These are phyloP conservation scores for Tribolium madens DNA, from an alignment of 1,140 invertebrate genomes.

Conservation along the genomic window DNA sequence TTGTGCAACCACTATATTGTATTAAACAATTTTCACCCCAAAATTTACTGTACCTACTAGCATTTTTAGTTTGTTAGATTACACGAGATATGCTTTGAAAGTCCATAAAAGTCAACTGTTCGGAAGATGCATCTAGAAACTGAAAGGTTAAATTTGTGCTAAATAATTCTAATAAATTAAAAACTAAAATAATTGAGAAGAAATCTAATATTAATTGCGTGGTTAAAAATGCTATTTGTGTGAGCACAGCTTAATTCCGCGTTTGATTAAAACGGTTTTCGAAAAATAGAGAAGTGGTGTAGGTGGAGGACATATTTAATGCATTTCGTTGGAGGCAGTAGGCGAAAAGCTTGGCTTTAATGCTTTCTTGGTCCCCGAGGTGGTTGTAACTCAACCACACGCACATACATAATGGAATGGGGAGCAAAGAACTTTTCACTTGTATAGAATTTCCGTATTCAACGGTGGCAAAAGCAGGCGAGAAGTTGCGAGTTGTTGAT, in stretches of 20 bases:
- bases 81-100: too few species aligned
- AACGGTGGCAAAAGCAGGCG: slow-evolving; percentile 53
- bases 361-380: slow-evolving; percentile 3
- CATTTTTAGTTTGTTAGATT: too few species aligned
- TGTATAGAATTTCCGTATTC: slow-evolving; percentile 59
- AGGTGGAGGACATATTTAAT: slow-evolving; percentile 45
- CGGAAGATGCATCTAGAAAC: too few species aligned
- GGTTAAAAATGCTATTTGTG: not conserved
- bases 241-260: not conserved
- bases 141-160: too few species aligned
- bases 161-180: too few species aligned
- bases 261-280: not conserved
- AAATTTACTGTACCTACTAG: too few species aligned
- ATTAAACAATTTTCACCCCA: too few species aligned
- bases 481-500: slow-evolving; percentile 53
- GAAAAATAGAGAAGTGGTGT: slow-evolving; percentile 22
- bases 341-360: slow-evolving; percentile 17
- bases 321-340: slow-evolving; percentile 35
- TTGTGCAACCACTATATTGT: too few species aligned
- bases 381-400: slow-evolving; percentile 47
- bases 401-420: slow-evolving; percentile 56
- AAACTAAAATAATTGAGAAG: too few species aligned
- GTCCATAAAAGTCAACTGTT: too few species aligned
- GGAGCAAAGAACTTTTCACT: slow-evolving; percentile 52
- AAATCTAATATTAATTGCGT: not conserved